Conservation (phyloP, 1,140 invertebrate genomes). For the Anoplophora glabripennis region DNA sequence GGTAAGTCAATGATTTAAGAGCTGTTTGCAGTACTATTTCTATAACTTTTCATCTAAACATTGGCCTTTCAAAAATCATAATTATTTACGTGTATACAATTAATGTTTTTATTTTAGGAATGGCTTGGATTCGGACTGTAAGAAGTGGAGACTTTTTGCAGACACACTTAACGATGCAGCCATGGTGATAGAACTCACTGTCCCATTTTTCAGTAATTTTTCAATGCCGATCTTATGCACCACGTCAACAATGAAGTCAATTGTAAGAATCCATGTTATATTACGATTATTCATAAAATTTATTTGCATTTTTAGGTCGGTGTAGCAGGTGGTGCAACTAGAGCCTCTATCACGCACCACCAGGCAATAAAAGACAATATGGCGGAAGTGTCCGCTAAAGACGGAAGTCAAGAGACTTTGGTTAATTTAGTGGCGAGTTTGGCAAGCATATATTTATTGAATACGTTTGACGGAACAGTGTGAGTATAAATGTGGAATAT, state of each 20-base stretch:
- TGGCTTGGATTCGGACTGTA: slow-evolving; percentile 78
- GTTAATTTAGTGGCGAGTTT: slow-evolving; percentile 86
- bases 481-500: slow-evolving; percentile 38
- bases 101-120: slow-evolving; percentile 53
- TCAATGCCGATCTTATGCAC: slow-evolving; percentile 65
- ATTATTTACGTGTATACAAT: background rate
- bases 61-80: too few species aligned
- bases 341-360: slow-evolving; percentile 90
- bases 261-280: slow-evolving; percentile 52
- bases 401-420: slow-evolving; percentile 93
- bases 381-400: slow-evolving; percentile 93
- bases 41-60: too few species aligned
- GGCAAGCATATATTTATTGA: slow-evolving; percentile 72
- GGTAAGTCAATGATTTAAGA: slow-evolving; percentile 62
- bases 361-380: slow-evolving; percentile 86
- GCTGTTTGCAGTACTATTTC: too few species aligned
- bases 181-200: slow-evolving; percentile 75
- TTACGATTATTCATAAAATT: too few species aligned
- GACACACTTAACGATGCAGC: slow-evolving; percentile 91
- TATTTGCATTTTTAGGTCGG: slow-evolving; percentile 53
- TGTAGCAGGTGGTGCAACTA: slow-evolving; percentile 87
- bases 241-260: slow-evolving; percentile 67
- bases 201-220: slow-evolving; percentile 61
- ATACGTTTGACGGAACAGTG: slow-evolving; percentile 59
- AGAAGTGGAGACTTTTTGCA: slow-evolving; percentile 93